Conservation (phyloP, 2,888 invertebrate species). For the Strigamia transsilvanica region DNA sequence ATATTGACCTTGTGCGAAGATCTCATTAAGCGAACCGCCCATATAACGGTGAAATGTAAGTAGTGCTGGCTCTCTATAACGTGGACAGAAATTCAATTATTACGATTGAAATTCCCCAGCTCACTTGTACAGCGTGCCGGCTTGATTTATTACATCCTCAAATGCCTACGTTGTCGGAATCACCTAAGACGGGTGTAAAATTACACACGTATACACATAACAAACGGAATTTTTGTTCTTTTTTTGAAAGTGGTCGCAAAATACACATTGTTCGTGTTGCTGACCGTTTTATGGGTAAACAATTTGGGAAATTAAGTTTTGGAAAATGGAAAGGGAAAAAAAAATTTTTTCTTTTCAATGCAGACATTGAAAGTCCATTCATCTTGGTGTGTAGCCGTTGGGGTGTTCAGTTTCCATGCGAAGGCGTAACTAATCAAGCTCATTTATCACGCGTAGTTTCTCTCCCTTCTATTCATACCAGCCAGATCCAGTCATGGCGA, state of each 20-base stretch:
- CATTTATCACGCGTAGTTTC: conserved; percentile 34
- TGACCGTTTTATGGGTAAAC: neutral
- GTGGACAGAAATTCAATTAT: conserved; percentile 35
- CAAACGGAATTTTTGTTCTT: no score
- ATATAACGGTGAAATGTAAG: no score
- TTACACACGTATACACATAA: neutral
- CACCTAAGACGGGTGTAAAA: neutral
- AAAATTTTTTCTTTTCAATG: neutral
- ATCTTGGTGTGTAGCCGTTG: conserved; percentile 26
- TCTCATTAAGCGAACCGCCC: no score
- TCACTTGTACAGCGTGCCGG: neutral
- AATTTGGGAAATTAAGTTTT: neutral
- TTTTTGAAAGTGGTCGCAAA: no score
- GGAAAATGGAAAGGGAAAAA: no score
- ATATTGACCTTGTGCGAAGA: conserved; percentile 5
- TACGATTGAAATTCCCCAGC: conserved; percentile 6
- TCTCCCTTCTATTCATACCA: conserved; percentile 30
- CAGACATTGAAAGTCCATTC: conserved; percentile 28
- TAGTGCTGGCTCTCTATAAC: no score
- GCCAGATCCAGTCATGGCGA: neutral
- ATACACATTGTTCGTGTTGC: no score
- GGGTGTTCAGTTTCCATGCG: conserved; percentile 27
- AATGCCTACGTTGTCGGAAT: neutral
- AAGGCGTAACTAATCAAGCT: conserved; percentile 31
- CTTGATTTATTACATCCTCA: conserved; percentile 18